phyloP scores from a whole-genome alignment of 1,140 invertebrate genomes.

The Bombus haemorrhoidalis region DNA sequence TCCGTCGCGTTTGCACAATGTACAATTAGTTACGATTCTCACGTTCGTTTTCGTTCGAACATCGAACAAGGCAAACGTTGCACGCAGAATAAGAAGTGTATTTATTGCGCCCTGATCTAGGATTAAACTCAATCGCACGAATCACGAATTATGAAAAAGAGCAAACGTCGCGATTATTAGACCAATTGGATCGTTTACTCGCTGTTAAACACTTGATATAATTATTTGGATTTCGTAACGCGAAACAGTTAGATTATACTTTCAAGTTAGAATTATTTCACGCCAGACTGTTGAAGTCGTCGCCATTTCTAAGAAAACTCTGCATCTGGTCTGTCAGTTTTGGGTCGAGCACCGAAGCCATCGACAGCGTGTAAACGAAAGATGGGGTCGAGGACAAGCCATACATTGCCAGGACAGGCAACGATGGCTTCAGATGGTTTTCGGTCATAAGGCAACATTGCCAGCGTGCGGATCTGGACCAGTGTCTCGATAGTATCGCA shows the following conservation, averaged over 20 bases:
- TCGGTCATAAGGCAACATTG: too few relatives aligned
- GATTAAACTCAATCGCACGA: background rate
- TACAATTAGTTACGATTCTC: constrained; percentile 41
- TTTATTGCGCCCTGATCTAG: background rate
- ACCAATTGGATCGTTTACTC: background rate
- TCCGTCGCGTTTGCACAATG: constrained; percentile 46
- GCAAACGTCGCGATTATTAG: background rate
- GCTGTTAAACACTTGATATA: background rate
- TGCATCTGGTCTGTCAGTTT: too few relatives aligned
- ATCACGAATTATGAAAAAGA: background rate
- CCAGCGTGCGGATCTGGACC: too few relatives aligned
- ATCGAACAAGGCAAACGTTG: constrained; percentile 14
- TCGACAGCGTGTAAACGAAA: too few relatives aligned
- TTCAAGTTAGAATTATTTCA: too few relatives aligned
- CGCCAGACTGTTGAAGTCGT: too few relatives aligned
- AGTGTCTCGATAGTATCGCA: too few relatives aligned
- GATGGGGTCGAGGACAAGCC: too few relatives aligned
- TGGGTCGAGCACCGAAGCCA: too few relatives aligned
- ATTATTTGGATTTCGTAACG: background rate
- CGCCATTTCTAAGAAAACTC: too few relatives aligned
- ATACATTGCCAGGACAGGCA: too few relatives aligned
- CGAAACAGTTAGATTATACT: background rate
- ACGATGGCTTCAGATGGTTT: too few relatives aligned
- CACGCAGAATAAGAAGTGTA: background rate
- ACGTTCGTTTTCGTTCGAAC: constrained; percentile 39